phyloP scores from a whole-genome alignment of 2,888 invertebrate species.

The Drosophila falleni region DNA sequence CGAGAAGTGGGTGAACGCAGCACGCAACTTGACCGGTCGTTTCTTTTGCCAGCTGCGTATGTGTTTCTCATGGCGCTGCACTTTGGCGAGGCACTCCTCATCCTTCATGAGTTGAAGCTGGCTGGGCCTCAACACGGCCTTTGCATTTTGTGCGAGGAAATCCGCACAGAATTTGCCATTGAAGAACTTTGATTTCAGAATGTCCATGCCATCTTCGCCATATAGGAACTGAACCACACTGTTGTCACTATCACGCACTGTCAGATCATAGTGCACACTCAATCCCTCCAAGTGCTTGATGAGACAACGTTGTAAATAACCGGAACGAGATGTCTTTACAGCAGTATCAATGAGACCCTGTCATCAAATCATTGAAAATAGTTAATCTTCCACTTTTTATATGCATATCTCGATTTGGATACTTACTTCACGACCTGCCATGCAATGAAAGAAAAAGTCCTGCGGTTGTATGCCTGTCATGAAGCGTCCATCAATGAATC shows the following conservation, averaged over 20 bases:
- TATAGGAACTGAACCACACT: constrained; percentile 96
- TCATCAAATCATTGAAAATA: not conserved
- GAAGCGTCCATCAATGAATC: constrained; percentile 98
- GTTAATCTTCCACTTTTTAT: not conserved
- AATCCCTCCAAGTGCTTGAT: constrained; percentile 99
- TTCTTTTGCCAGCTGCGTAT: constrained; percentile 88
- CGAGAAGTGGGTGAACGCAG: constrained; percentile 88
- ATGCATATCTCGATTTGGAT: not conserved
- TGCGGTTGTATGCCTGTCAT: constrained; percentile 99
- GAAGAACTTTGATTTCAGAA: constrained; percentile 94
- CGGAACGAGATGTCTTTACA: constrained; percentile 99
- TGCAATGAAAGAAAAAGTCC: constrained; percentile 99
- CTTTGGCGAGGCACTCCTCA: constrained; percentile 86
- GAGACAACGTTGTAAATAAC: constrained; percentile 98
- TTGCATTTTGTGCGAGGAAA: constrained; percentile 93
- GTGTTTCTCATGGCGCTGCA: constrained; percentile 87
- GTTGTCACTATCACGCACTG: constrained; percentile 97
- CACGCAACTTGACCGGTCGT: constrained; percentile 84
- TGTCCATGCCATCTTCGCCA: constrained; percentile 97
- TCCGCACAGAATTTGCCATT: constrained; percentile 89
- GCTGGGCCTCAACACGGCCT: constrained; percentile 88
- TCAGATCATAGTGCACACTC: constrained; percentile 96
- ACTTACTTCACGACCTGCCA: constrained; percentile 98
- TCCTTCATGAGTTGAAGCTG: constrained; percentile 88
- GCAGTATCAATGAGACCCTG: constrained; percentile 99